Percentiles rank a stretch among this genome's conserved stretches.
Evolutionary conservation across 2,888 invertebrate species (phyloP).

Genomic region (Scaptomyza reducta): DNA sequence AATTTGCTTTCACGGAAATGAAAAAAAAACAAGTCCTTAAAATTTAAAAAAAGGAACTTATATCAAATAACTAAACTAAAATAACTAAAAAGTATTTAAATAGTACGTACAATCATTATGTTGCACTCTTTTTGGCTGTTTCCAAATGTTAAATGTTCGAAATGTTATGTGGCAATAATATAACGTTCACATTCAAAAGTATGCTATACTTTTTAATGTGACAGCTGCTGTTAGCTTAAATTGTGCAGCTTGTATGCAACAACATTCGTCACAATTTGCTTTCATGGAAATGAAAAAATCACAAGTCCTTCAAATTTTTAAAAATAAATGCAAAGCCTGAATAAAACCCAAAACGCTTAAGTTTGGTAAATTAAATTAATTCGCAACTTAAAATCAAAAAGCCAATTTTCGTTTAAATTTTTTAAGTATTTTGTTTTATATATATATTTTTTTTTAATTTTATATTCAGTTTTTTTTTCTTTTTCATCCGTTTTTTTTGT

Average conservation of each 20-base stretch:
- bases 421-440: conserved; percentile 51
- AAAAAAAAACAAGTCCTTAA: neutral
- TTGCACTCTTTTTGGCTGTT: neutral
- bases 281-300: neutral
- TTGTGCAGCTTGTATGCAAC: conserved; percentile 34
- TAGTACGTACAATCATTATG: neutral
- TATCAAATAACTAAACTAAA: neutral
- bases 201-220: conserved; percentile 12
- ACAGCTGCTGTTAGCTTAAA: neutral
- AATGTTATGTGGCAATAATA: conserved; percentile 5
- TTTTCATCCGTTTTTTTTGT: conserved; percentile 15
- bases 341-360: neutral
- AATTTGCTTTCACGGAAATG: neutral
- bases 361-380: conserved; percentile 7
- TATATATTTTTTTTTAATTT: conserved; percentile 26
- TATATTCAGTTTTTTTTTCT: conserved; percentile 17
- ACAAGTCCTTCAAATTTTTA: no score
- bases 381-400: conserved; percentile 39
- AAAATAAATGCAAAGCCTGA: no score
- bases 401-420: conserved; percentile 43
- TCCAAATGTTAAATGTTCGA: neutral
- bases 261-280: neutral
- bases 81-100: neutral
- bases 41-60: no score
- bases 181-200: conserved; percentile 15